phyloP scores from a whole-genome alignment of 2,888 invertebrate species.

The Dicranocentrus wangi region DNA sequence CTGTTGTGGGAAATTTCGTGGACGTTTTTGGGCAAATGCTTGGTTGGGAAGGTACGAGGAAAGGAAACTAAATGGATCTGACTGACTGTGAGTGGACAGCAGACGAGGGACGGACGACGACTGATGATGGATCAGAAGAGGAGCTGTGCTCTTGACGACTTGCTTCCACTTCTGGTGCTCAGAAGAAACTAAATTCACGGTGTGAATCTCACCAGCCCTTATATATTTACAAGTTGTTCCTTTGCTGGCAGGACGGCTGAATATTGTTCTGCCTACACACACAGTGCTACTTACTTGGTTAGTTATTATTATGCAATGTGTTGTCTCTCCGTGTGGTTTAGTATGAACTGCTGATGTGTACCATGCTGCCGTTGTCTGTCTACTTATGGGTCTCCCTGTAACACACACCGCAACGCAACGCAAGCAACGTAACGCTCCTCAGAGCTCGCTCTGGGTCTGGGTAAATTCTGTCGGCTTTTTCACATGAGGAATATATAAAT shows the following conservation, averaged over 20 bases:
- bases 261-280: too few relatives aligned
- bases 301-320: too few relatives aligned
- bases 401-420: constrained; percentile 9
- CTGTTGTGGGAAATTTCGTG: too few relatives aligned
- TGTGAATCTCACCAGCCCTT: constrained; percentile 39
- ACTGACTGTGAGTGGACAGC: background rate
- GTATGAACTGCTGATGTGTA: background rate
- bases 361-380: constrained; percentile 5
- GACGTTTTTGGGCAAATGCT: too few relatives aligned
- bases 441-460: background rate
- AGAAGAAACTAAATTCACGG: constrained; percentile 48
- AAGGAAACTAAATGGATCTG: background rate
- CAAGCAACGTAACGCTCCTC: background rate
- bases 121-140: constrained; percentile 15
- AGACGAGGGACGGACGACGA: background rate
- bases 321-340: too few relatives aligned
- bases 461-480: too few relatives aligned
- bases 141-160: constrained; percentile 22
- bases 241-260: too few relatives aligned
- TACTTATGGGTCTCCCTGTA: constrained; percentile 15
- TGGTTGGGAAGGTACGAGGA: constrained; percentile 16
- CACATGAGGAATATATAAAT: too few relatives aligned
- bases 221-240: constrained; percentile 51
- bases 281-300: too few relatives aligned
- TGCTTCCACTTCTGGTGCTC: constrained; percentile 49